Evolutionary conservation across 2,888 invertebrate genomes (phyloP), one percentile per base, ranked within the genome.

Genomic region (Cybosia mesomella): DNA sequence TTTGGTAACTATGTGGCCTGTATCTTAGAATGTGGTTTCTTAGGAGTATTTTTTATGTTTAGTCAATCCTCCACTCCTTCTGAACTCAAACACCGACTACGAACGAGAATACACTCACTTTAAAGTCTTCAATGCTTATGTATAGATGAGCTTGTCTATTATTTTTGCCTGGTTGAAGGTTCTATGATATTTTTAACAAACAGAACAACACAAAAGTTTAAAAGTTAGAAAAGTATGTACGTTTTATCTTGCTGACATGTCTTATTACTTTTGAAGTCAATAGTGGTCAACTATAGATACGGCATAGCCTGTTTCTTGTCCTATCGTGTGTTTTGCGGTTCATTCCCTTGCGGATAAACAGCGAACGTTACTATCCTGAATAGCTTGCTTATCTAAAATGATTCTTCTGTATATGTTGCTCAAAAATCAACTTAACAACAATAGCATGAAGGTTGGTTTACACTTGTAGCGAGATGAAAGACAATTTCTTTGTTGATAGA

Each of bases 321-420:
- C 65, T 61, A 71, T 58, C 68, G 24, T 57, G 43, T 70, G 57
- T 43, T 57, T 55, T 39, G 53, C 39, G 77, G 67, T 68, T 61
- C 54, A 61, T 69, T 77, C 80, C 69, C 74, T 43, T 57, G 69
- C 55, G 63, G 43, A 70, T 69, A 71, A 77, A 80, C 80, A 77
- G 49, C n/a, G 24, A 61, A 39, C 32, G 49, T 58, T 67, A 57
- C 53, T 43, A 71, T 59, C 60, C 62, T 57, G 64, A 70, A 80
- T 66, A 59, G 67, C n/a, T 60, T 64, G 66, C 75, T 72, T 78
- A 77, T 75, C 79, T 70, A 60, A 75, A 75, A 75, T 71, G 59
- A 71, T 78, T 22, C n/a, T 11, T 28, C 28, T 5, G 5, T 18
- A 11, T 22, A 4, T n/a, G 11, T 28, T 58, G 1, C 0, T n/a